Percentiles rank a stretch among this genome's conserved stretches.
phyloP scores from a whole-genome alignment of 2,888 invertebrate genomes.

The Limnephilus rhombicus region DNA sequence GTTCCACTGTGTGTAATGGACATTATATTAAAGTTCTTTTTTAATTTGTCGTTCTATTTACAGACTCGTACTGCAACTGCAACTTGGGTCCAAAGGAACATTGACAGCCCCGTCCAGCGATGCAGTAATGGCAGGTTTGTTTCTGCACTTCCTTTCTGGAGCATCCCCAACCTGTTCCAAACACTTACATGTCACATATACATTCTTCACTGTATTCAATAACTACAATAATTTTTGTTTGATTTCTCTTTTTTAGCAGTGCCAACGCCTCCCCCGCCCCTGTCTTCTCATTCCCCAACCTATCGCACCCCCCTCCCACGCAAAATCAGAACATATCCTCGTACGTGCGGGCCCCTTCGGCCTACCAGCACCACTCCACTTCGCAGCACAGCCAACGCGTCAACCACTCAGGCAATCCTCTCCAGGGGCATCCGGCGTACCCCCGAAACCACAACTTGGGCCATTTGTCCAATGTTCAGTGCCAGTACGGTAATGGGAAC shows the following conservation, averaged over 20 bases:
- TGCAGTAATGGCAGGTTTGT: constrained; percentile 35
- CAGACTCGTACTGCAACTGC: constrained; percentile 16
- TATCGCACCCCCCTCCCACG: constrained; percentile 17
- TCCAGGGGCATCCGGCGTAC: neutral
- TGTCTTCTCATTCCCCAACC: constrained; percentile 25
- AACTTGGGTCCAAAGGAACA: constrained; percentile 5
- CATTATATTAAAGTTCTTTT: neutral
- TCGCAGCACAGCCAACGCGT: neutral
- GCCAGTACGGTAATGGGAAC: neutral
- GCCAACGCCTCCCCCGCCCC: constrained; percentile 41
- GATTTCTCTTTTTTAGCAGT: constrained; percentile 21
- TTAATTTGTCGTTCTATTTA: neutral
- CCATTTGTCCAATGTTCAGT: neutral
- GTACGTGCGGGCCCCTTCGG: neutral
- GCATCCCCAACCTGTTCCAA: neutral
- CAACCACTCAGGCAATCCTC: neutral
- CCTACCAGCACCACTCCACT: neutral
- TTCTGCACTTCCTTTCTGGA: neutral
- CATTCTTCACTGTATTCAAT: neutral
- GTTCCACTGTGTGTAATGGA: too few species aligned
- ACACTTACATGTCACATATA: too few species aligned
- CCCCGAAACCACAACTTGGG: neutral
- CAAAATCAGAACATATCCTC: neutral
- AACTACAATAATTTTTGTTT: neutral
- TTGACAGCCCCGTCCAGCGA: constrained; percentile 20